Base-by-base conservation (phyloP, 1,140 invertebrate species). In the Plectrocnemia conspersa region DNA sequence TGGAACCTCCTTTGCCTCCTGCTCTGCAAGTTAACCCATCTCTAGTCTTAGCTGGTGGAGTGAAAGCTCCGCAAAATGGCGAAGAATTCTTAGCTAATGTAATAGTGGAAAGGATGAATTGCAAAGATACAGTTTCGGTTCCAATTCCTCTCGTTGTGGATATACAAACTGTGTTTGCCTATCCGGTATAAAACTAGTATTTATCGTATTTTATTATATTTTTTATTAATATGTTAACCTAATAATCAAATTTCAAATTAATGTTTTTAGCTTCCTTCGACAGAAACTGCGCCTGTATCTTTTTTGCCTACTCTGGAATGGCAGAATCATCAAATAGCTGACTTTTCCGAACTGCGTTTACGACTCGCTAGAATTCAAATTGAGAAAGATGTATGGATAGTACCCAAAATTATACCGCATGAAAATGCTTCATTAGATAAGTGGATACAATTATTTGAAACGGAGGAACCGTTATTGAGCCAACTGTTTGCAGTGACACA, bases 261-360 rank as follows among this genome's bases (percentile, higher is more conserved):
- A 29, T 56, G 2, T 18, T 63, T 61, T 40, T 32, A 66, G 65
- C 54, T 52, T 16, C 48, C 59, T 18, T 32, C 49, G n/a, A 62
- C 55, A 15, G 46, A 52, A 15, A 47, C 59, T 62, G 64, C 66
- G 4, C 61, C 64, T 9, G 27, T 60, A 22, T 40, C 48, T 16
- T 58, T 68, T 23, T 15, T 67, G 7, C 70, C 70, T 23, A 61
- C 67, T 1, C 53, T 54, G 50, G 57, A 68, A 41, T 72, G 70
- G 70, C 67, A 71, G 58, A 56, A 61, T 29, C 56, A 64, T 53
- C 63, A 66, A 58, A 44, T 70, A n/a, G 41, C 64, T 19, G 66
- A 70, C 49, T 71, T 71, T 58, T 63, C 56, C 9, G 61, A 64
- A 22, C 56, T 70, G 16, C 56, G 65, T 24, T 32, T 22, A 18